Evolutionary conservation across 2,888 invertebrate genomes (phyloP), one percentile per base, ranked within the genome.

Genomic region (Actias luna): DNA sequence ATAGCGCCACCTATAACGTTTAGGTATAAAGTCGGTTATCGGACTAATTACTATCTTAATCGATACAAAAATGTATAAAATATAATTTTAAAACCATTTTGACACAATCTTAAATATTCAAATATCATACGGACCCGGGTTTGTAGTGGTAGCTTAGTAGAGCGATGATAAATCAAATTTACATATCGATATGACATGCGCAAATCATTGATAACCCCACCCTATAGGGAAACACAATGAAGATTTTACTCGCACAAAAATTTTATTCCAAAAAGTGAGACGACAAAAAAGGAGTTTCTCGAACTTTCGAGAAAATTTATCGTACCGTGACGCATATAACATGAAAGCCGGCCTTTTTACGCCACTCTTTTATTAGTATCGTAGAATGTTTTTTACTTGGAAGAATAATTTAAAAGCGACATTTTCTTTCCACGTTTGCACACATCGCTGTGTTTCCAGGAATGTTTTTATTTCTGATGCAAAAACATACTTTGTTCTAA

Each of bases 301-400:
- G 82, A 81, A 83, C 85, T 77, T 73, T 68, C 71, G 69, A 71
- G 69, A 77, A 73, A 61, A 76, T 64, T 66, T 70, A 71, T 62
- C 74, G 74, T 75, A 73, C 74, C 79, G 75, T 80, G 74, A 77
- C 78, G 67, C 64, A 63, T 65, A 63, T 65, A 69, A 70, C 68
- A 65, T 65, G 65, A 67, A 69, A 73, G 64, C 66, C 67, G 36
- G 25, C 27, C 25, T 59, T 59, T 35, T 59, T 27, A 39, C n/a
- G 27, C 27, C 22, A 27, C 35, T 27, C 39, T 36, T 42, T 59
- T 55, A 55, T 55, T 50, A 55, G 55, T 29, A 55, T 8, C 55
- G 5, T 29, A 27, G 55, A 55, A 55, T 55, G 55, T 29, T 55
- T 55, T 50, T 55, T 55, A 29, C 55, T 55, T 55, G 55, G 29